phyloP scores from a whole-genome alignment of 2,797 vertebrate species.

The Acipenser oxyrinchus region DNA sequence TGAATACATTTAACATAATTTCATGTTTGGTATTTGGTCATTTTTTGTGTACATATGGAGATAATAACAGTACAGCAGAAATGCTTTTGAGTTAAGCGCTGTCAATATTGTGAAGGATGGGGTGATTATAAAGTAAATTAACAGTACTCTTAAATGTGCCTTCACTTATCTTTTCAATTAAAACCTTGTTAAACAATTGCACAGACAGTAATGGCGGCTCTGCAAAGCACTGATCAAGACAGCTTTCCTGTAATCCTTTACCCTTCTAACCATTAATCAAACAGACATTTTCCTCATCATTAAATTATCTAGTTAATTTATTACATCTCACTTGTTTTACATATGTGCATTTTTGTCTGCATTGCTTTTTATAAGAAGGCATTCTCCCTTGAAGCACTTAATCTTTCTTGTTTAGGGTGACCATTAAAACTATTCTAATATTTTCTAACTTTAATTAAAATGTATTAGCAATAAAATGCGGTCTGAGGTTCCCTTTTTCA shows the following conservation, averaged over 20 bases:
- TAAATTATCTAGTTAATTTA: slow-evolving; percentile 77
- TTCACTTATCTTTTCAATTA: slow-evolving; percentile 83
- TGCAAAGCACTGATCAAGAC: slow-evolving; percentile 73
- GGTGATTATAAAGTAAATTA: slow-evolving; percentile 81
- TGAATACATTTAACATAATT: slow-evolving; percentile 1
- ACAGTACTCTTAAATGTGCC: slow-evolving; percentile 80
- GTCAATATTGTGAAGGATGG: slow-evolving; percentile 78
- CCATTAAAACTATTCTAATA: slow-evolving; percentile 16
- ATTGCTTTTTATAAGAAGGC: slow-evolving; percentile 1
- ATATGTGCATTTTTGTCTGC: slow-evolving; percentile 43
- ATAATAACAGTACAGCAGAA: slow-evolving; percentile 76
- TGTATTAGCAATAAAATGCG: slow-evolving; percentile 2
- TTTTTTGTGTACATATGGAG: slow-evolving; percentile 75
- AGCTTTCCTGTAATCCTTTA: slow-evolving; percentile 78
- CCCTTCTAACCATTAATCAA: slow-evolving; percentile 73
- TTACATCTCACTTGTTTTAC: slow-evolving; percentile 49
- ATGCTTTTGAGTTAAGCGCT: slow-evolving; percentile 66
- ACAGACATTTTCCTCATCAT: slow-evolving; percentile 71
- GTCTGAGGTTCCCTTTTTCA: slow-evolving; percentile 1
- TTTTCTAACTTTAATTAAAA: slow-evolving; percentile 6
- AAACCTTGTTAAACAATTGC: slow-evolving; percentile 80
- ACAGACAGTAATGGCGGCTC: slow-evolving; percentile 73
- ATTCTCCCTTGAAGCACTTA: slow-evolving; percentile 3
- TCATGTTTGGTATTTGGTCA: slow-evolving; percentile 19
- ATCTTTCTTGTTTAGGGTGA: slow-evolving; percentile 24